Conservation (phyloP, 2,797 vertebrate genomes). For the Harpagifer antarcticus region DNA sequence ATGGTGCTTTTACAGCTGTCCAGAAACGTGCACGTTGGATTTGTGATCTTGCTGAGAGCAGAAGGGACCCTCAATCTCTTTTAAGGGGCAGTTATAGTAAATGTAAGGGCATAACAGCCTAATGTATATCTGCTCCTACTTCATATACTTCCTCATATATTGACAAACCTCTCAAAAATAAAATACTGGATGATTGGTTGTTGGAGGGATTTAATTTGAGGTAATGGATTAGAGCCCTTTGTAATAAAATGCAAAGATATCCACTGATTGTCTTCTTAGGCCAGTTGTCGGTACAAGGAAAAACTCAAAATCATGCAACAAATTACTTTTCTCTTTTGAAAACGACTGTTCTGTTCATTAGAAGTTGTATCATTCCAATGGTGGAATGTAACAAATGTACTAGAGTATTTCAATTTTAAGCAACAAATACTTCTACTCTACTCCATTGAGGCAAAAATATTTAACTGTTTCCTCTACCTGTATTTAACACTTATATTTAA, state of each 20-base stretch:
- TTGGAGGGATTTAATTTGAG: background rate
- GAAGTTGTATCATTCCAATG: background rate
- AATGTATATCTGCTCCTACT: background rate
- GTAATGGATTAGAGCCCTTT: background rate
- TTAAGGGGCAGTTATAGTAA: background rate
- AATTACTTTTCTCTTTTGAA: background rate
- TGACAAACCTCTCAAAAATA: background rate
- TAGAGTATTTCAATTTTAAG: no score
- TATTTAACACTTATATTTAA: no score
- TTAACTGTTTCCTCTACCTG: no score
- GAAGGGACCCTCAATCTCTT: background rate
- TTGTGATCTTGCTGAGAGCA: conserved; percentile 23
- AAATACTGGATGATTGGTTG: background rate
- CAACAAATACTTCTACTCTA: no score
- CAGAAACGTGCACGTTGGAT: conserved; percentile 27
- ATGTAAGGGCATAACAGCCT: conserved; percentile 3
- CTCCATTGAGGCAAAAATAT: no score
- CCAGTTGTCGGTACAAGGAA: conserved; percentile 8
- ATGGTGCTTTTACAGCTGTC: conserved; percentile 9
- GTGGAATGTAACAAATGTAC: no score
- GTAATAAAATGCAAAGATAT: conserved; percentile 11
- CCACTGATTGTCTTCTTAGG: background rate
- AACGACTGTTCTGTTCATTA: background rate
- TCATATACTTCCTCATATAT: background rate
- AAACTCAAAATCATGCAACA: background rate